A percentile compares a stretch with the other conserved stretches of the same genome.
These are phyloP conservation scores for Formica exsecta DNA, from an alignment of 1,140 invertebrate genomes.

Conservation along the genomic window DNA sequence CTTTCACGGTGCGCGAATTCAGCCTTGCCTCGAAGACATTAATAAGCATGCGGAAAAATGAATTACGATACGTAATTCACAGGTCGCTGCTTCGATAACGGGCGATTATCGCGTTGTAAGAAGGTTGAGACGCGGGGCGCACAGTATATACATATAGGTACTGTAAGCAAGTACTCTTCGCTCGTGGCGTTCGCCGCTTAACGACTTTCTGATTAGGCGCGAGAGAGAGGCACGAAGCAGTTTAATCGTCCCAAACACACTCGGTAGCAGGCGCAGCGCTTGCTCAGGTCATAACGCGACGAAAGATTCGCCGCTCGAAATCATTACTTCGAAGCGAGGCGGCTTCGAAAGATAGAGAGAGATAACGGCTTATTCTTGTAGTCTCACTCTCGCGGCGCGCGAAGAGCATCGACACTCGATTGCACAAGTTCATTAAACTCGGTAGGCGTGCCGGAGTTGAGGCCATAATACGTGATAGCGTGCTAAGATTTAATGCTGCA, in stretches of 20 bases:
- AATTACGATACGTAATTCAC: conserved; percentile 36
- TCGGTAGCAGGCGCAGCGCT: conserved; percentile 11
- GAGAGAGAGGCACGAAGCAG: conserved; percentile 13
- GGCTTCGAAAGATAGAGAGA: conserved; percentile 40
- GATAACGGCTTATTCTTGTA: conserved; percentile 75
- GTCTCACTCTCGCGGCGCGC: conserved; percentile 23
- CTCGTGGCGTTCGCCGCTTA: conserved; percentile 6
- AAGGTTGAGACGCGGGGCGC: conserved; percentile 23
- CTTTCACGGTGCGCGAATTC: background rate
- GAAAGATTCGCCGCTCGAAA: conserved; percentile 61
- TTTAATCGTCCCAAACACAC: conserved; percentile 43
- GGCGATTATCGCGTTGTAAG: conserved; percentile 33
- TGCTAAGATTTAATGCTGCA: conserved; percentile 65
- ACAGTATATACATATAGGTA: background rate
- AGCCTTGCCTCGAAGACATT: conserved; percentile 21
- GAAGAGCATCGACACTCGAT: conserved; percentile 65
- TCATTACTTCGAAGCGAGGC: conserved; percentile 60
- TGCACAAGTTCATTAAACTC: conserved; percentile 75
- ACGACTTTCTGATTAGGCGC: conserved; percentile 44
- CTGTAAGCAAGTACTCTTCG: conserved; percentile 19
- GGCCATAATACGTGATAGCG: conserved; percentile 67
- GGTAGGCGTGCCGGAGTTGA: conserved; percentile 69
- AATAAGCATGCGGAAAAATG: conserved; percentile 26
- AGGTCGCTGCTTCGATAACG: conserved; percentile 53
- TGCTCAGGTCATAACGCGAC: conserved; percentile 27